Evolutionary conservation across 2,797 vertebrate species (phyloP), one percentile per base, ranked within the genome.

Genomic region (Trachurus trachurus): DNA sequence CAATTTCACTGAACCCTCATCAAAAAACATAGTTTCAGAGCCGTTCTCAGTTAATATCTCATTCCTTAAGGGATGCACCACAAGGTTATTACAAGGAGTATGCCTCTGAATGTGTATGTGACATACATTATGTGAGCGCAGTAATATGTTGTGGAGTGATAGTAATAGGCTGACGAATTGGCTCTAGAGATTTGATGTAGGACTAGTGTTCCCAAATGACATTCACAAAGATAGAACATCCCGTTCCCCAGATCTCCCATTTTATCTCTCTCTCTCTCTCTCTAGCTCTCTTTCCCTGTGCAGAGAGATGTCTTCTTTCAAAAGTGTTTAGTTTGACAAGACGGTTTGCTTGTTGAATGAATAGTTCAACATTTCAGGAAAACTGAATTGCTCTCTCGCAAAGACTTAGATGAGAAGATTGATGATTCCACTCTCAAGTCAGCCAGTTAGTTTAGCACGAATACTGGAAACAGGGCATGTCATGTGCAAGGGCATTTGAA

Each of bases 1-100:
- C 73, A 67, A 4, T 82, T 88, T 76, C 49, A 58, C 16, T 58
- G 47, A 62, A 40, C 37, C 29, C 37, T 83, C 61, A 72, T 86
- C 60, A 85, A 81, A 84, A 80, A 74, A 71, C 26, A 76, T 15
- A 5, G 56, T 44, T 37, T 84, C 39, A 29, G 68, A 50, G 42
- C 26, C 12, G 1, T 5, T 68, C 59, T 74, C 69, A n/a, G 40
- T 79, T 83, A 50, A 85, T 57, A 52, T 83, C 58, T 86, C 45
- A 76, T 22, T 87, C 37, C 68, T 66, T 68, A 31, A 72, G 60
- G 72, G 63, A 59, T 71, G 39, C n/a, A 26, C 26, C 54, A 42
- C 71, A 71, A 89, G 83, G 70, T 89, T 87, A 52, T 75, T 82
- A 64, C 56, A 76, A 56, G 76, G 54, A 59, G 61, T 19, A 10